Evolutionary conservation across 2,113 vertebrate genomes (phyloP).

Genomic region (Atractosteus spatula): DNA sequence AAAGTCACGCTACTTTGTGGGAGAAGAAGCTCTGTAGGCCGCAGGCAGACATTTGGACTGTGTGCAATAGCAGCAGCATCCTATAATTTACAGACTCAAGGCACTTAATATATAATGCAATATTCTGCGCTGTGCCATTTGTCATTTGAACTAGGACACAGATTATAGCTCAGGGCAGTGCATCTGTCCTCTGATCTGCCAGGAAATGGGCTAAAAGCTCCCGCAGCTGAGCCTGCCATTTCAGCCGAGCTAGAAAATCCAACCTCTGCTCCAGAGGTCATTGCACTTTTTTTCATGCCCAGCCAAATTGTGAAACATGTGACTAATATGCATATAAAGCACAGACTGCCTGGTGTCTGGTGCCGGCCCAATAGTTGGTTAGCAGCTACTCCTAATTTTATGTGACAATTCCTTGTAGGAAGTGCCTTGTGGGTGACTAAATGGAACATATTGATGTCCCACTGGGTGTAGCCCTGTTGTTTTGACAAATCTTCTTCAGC

Average conservation of each 20-base stretch:
- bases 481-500: constrained; percentile 91
- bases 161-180: constrained; percentile 98
- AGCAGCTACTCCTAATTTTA: constrained; percentile 77
- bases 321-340: constrained; percentile 75
- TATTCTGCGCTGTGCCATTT: constrained; percentile 90
- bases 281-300: constrained; percentile 69
- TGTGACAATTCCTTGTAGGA: constrained; percentile 73
- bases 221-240: constrained; percentile 90
- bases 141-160: constrained; percentile 88
- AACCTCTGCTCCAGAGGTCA: constrained; percentile 85
- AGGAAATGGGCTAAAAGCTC: constrained; percentile 90
- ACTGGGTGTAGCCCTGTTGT: constrained; percentile 84
- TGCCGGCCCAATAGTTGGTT: constrained; percentile 75
- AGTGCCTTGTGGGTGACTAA: constrained; percentile 82
- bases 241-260: constrained; percentile 68
- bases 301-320: constrained; percentile 76
- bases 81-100: constrained; percentile 96
- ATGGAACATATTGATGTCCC: constrained; percentile 89
- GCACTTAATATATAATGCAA: constrained; percentile 99
- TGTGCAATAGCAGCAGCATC: constrained; percentile 70
- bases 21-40: constrained; percentile 58
- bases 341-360: constrained; percentile 69
- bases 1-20: constrained; percentile 41
- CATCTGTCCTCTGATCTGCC: constrained; percentile 92
- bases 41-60: constrained; percentile 60